Conservation (phyloP, 2,113 vertebrate genomes). For the Nematolebias whitei region DNA sequence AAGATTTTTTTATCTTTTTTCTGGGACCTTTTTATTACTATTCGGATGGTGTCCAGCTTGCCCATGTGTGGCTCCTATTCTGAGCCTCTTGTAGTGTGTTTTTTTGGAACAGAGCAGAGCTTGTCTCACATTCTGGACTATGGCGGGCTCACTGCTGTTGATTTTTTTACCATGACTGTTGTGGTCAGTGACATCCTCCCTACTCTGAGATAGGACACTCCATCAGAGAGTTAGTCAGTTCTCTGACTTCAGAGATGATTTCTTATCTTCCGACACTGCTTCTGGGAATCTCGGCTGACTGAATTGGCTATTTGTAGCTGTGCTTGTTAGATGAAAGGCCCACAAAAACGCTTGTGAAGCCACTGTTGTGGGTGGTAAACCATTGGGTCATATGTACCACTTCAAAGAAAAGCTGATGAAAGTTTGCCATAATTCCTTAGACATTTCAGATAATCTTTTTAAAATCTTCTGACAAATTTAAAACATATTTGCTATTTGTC, state of each 20-base stretch:
- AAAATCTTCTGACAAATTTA: slow-evolving; percentile 35
- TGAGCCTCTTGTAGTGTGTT: slow-evolving; percentile 21
- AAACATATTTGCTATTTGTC: slow-evolving; percentile 36
- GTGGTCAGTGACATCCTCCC: slow-evolving; percentile 17
- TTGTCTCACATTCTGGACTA: slow-evolving; percentile 46
- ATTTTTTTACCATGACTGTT: slow-evolving; percentile 19
- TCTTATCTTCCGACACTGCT: slow-evolving; percentile 54
- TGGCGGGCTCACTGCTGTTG: slow-evolving; percentile 37
- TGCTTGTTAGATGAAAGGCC: slow-evolving; percentile 42
- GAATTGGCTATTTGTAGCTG: slow-evolving; percentile 44
- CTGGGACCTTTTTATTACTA: slow-evolving; percentile 60
- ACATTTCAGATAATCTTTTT: slow-evolving; percentile 41
- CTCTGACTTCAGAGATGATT: slow-evolving; percentile 34
- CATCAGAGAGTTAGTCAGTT: slow-evolving; percentile 13
- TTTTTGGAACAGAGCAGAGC: slow-evolving; percentile 37
- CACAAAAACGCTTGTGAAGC: slow-evolving; percentile 18
- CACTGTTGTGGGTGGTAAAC: slow-evolving; percentile 45
- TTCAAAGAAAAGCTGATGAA: slow-evolving; percentile 40
- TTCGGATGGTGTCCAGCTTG: slow-evolving; percentile 36
- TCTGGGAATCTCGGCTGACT: slow-evolving; percentile 37
- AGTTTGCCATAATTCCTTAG: slow-evolving; percentile 38
- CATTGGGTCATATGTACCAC: slow-evolving; percentile 33
- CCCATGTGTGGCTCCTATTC: slow-evolving; percentile 31
- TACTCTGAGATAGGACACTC: slow-evolving; percentile 42
- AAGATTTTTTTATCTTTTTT: slow-evolving; percentile 49